These are phyloP conservation scores for Pheosia tremula DNA, from an alignment of 2,888 invertebrate species.

Conservation along the genomic window DNA sequence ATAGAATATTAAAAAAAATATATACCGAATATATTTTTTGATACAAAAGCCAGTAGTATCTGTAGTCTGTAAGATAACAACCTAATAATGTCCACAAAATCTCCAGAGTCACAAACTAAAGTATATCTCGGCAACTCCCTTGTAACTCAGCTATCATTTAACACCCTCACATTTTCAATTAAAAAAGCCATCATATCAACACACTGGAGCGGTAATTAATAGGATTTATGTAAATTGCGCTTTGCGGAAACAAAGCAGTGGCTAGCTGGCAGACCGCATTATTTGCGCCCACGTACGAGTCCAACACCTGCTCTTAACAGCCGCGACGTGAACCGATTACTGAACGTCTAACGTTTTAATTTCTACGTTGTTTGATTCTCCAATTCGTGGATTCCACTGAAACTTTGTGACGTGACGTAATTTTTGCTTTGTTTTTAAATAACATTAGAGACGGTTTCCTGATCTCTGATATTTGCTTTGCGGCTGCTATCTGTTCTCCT, in stretches of 20 bases:
- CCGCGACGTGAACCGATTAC: conserved; percentile 57
- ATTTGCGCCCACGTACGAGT: conserved; percentile 44
- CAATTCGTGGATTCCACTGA: not conserved
- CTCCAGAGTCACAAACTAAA: too few species aligned
- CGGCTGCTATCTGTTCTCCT: too few species aligned
- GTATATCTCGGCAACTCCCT: too few species aligned
- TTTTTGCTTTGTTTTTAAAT: not conserved
- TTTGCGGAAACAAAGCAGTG: conserved; percentile 37
- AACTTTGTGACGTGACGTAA: not conserved
- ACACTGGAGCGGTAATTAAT: conserved; percentile 33
- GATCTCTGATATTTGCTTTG: not conserved
- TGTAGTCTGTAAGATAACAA: too few species aligned
- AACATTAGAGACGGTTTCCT: not conserved
- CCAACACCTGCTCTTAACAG: conserved; percentile 71
- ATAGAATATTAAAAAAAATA: too few species aligned
- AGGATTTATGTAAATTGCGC: conserved; percentile 42
- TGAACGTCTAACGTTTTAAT: conserved; percentile 42
- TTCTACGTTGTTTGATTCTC: conserved; percentile 20
- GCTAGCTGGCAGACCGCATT: conserved; percentile 22
- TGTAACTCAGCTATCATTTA: not conserved
- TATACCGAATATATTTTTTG: too few species aligned
- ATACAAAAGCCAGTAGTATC: too few species aligned
- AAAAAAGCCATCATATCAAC: not conserved
- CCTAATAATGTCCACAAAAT: too few species aligned
- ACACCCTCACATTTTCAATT: not conserved